phyloP scores from a whole-genome alignment of 2,888 invertebrate species.

The Caenorhabditis imperialis region DNA sequence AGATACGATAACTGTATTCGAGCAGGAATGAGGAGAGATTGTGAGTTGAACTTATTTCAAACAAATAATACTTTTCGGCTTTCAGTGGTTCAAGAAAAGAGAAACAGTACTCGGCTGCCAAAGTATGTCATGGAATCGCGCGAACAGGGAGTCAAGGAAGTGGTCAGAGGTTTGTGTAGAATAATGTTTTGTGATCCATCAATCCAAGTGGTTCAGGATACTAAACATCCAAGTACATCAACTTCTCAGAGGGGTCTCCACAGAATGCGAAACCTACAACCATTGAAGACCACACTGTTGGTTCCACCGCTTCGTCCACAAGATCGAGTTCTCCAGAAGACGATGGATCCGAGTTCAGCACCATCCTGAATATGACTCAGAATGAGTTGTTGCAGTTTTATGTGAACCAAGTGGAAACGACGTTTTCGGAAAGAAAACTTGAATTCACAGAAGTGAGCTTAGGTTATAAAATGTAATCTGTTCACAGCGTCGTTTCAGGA shows the following conservation, averaged over 20 bases:
- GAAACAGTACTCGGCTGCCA: conserved; percentile 6
- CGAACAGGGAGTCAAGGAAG: conserved; percentile 10
- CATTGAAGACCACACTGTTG: background rate
- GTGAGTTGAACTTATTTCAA: background rate
- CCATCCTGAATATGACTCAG: conserved; percentile 10
- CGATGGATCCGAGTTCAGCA: conserved; percentile 2
- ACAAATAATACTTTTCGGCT: background rate
- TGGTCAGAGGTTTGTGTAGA: conserved; percentile 5
- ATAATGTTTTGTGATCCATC: background rate
- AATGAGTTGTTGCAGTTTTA: conserved; percentile 23
- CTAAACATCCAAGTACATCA: too few species aligned
- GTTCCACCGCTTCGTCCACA: background rate
- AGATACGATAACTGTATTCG: conserved; percentile 19
- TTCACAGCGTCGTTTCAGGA: too few species aligned
- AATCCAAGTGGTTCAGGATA: background rate
- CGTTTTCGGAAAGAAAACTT: background rate
- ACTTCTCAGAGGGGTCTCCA: too few species aligned
- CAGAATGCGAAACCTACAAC: too few species aligned
- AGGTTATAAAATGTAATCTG: background rate
- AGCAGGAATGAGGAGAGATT: conserved; percentile 20
- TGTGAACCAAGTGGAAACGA: conserved; percentile 13
- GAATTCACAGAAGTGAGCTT: conserved; percentile 7
- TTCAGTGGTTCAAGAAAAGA: conserved; percentile 22
- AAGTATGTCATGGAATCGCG: conserved; percentile 17
- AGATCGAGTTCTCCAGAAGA: too few species aligned